Base-by-base conservation (phyloP, 2,113 vertebrate genomes). In the Cephalophus harveyi region DNA sequence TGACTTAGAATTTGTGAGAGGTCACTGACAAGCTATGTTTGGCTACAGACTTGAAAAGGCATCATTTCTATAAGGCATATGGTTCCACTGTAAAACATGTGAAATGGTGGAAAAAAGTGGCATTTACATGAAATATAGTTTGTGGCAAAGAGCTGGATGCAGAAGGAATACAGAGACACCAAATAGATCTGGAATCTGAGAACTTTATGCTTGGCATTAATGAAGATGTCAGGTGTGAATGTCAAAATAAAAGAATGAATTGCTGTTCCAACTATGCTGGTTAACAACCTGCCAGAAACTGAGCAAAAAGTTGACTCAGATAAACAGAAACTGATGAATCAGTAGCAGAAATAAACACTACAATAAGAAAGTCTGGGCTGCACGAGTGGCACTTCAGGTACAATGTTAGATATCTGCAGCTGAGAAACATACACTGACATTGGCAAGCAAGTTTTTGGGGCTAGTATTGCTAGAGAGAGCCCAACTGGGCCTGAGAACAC, bases 211-310 rank as follows among this genome's bases (percentile, higher is more conserved):
- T 55, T 94, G 96, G 97, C 97, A 97, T 86, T 98, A 97, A 98
- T 98, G 84, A 98, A 98, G 98, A 97, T 97, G 52, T 98, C 93
- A 98, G 89, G 97, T 97, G 92, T 59, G n/a, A 76, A 83, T 93
- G 95, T 98, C 97, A 97, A 97, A 97, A 97, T 19, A 84, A 52
- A 98, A 97, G 43, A 98, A 97, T 95, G 91, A 98, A 98, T 46
- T 97, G 62, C 94, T 94, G 60, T 74, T 90, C 91, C 93, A 96
- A 89, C 98, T 90, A 97, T 89, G 85, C 43, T 94, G 86, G 91
- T 92, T 98, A 98, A 98, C 94, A 97, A 98, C 81, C 83, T 97
- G 95, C 85, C 95, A 98, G 14, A 98, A 59, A 96, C 9, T 95
- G 79, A 98, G 94, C 90, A 98, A 93, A 98, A 87, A 97, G 90